A percentile compares a stretch with the other conserved stretches of the same genome.
Conservation (phyloP, 2,113 vertebrate species). For the Haplochromis vanheusdeni region DNA sequence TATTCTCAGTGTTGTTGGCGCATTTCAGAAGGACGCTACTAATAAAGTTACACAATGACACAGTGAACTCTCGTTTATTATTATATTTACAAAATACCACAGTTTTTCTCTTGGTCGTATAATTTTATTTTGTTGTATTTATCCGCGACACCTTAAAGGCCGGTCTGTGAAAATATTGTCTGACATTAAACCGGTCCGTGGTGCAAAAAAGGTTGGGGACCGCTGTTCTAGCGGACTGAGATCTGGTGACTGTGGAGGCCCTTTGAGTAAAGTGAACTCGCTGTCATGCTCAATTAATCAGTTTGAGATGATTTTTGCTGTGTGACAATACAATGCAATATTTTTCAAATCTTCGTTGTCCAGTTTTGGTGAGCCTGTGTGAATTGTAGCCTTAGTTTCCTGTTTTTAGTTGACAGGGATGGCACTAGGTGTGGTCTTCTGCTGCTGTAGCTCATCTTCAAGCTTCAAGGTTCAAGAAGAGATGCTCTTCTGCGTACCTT, state of each 20-base stretch:
- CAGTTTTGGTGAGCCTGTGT: not conserved
- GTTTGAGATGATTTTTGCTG: not conserved
- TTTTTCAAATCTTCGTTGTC: not conserved
- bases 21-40: not conserved
- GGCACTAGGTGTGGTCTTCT: not conserved
- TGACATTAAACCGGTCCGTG: not conserved
- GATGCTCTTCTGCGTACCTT: not conserved
- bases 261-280: not conserved
- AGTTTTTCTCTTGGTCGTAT: not conserved
- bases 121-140: not conserved
- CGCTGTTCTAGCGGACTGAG: not conserved
- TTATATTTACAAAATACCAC: not conserved
- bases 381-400: not conserved
- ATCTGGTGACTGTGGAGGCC: not conserved
- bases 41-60: not conserved
- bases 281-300: not conserved
- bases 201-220: not conserved
- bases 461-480: not conserved
- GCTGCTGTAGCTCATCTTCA: not conserved
- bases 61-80: not conserved
- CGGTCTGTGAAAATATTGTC: accelerated
- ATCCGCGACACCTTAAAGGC: not conserved
- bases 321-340: not conserved
- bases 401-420: not conserved
- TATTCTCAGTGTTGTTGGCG: accelerated